Percentiles rank a stretch among this genome's conserved stretches.
phyloP scores from a whole-genome alignment of 1,140 invertebrate species.

The Zaprionus vittiger region DNA sequence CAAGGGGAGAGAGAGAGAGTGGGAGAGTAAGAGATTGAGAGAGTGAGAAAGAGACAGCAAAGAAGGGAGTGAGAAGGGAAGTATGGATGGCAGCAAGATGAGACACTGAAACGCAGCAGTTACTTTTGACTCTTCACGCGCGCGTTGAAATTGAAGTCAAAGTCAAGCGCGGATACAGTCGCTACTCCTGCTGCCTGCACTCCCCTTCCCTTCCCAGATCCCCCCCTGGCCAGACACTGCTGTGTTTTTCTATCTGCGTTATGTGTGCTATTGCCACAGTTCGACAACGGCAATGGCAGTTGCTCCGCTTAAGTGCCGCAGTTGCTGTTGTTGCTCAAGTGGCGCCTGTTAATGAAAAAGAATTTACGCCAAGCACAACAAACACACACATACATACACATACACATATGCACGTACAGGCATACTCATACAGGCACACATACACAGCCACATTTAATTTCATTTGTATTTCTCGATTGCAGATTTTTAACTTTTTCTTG shows the following conservation, averaged over 20 bases:
- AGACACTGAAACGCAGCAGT: not conserved
- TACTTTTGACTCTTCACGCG: constrained; percentile 32
- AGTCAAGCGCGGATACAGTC: constrained; percentile 58
- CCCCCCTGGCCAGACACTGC: not conserved
- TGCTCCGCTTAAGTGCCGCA: constrained; percentile 5
- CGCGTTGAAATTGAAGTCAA: constrained; percentile 69
- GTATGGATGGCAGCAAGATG: not conserved
- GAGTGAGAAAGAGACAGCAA: not conserved
- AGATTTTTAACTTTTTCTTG: constrained; percentile 50
- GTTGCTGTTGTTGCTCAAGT: constrained; percentile 25
- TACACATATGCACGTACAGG: constrained; percentile 3
- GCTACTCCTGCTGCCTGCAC: not conserved
- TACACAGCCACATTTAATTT: constrained; percentile 55
- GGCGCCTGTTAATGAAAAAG: constrained; percentile 59
- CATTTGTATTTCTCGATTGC: constrained; percentile 71
- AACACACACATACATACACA: constrained; percentile 6
- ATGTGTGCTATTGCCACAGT: not conserved
- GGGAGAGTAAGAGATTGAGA: not conserved
- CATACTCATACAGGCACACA: constrained; percentile 8
- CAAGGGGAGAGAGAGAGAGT: not conserved
- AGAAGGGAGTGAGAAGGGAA: not conserved
- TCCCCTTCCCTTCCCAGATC: not conserved
- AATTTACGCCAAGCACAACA: constrained; percentile 46
- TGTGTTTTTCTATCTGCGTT: not conserved
- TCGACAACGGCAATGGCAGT: not conserved